Evolutionary conservation across 1,140 invertebrate genomes (phyloP).

Genomic region (Procambarus clarkii): DNA sequence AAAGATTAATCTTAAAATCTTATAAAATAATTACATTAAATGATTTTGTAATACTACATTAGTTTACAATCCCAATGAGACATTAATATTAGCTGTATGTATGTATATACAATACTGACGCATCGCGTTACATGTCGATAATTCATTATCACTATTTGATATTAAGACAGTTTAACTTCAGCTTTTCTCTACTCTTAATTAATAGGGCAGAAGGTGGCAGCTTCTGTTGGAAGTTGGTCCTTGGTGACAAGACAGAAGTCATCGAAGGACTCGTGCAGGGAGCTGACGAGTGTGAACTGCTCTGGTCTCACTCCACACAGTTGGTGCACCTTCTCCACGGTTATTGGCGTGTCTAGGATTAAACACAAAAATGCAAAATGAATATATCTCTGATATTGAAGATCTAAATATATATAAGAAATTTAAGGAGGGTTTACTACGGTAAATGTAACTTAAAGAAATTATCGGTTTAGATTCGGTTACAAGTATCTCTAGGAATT

Average conservation of each 20-base stretch:
- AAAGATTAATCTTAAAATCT: too few relatives aligned
- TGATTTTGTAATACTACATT: too few relatives aligned
- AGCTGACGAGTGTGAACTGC: background rate
- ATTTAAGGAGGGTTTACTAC: too few relatives aligned
- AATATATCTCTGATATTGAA: too few relatives aligned
- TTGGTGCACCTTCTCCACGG: slow-evolving; percentile 1
- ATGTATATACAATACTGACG: background rate
- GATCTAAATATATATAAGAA: too few relatives aligned
- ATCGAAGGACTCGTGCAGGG: background rate
- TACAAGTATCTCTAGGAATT: too few relatives aligned
- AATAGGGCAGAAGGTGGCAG: background rate
- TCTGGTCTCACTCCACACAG: background rate
- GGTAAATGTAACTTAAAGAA: too few relatives aligned
- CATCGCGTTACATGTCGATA: background rate
- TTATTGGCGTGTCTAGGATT: background rate
- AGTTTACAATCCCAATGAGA: too few relatives aligned
- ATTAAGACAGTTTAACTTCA: background rate
- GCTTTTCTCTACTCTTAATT: background rate
- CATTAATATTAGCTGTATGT: too few relatives aligned
- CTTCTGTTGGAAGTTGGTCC: background rate
- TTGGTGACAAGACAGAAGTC: background rate
- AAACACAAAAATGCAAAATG: background rate
- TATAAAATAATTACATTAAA: too few relatives aligned
- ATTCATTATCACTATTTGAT: background rate
- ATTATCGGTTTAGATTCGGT: too few relatives aligned